Evolutionary conservation across 2,797 vertebrate genomes (phyloP).

Genomic region (Nyctibius grandis): DNA sequence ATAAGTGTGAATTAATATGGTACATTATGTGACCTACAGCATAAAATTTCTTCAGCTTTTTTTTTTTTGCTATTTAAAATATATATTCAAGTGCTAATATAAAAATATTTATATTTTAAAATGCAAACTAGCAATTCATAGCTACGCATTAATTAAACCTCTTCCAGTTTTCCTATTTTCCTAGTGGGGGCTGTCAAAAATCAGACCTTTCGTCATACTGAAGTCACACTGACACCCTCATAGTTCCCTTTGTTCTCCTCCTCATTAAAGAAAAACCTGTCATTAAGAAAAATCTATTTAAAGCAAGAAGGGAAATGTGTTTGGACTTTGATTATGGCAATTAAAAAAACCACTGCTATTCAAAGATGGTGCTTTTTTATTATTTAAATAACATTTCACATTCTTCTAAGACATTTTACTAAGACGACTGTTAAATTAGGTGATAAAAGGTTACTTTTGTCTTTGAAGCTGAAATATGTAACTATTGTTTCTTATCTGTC

Average conservation of each 20-base stretch:
- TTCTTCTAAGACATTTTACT: slow-evolving; percentile 56
- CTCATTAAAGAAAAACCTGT: slow-evolving; percentile 38
- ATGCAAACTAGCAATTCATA: not conserved
- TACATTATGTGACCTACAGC: not conserved
- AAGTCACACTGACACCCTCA: not conserved
- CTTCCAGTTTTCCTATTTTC: not conserved
- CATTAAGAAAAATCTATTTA: slow-evolving; percentile 49
- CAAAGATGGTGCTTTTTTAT: slow-evolving; percentile 48
- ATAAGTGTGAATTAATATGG: slow-evolving; percentile 8
- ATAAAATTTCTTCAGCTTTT: not conserved
- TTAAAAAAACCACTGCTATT: slow-evolving; percentile 51
- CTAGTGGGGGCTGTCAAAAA: not conserved
- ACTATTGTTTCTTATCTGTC: slow-evolving; percentile 67
- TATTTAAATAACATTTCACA: slow-evolving; percentile 64
- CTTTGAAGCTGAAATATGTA: slow-evolving; percentile 68
- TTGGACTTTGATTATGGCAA: slow-evolving; percentile 68
- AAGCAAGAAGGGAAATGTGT: slow-evolving; percentile 44
- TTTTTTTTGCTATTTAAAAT: slow-evolving; percentile 49
- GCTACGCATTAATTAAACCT: not conserved
- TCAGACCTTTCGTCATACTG: not conserved
- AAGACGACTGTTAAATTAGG: slow-evolving; percentile 60
- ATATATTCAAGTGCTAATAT: not conserved
- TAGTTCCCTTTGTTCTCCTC: not conserved
- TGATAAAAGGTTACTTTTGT: slow-evolving; percentile 75
- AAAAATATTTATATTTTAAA: slow-evolving; percentile 11